These are phyloP conservation scores for Karalla daura DNA, from an alignment of 2,797 vertebrate species.

Conservation along the genomic window DNA sequence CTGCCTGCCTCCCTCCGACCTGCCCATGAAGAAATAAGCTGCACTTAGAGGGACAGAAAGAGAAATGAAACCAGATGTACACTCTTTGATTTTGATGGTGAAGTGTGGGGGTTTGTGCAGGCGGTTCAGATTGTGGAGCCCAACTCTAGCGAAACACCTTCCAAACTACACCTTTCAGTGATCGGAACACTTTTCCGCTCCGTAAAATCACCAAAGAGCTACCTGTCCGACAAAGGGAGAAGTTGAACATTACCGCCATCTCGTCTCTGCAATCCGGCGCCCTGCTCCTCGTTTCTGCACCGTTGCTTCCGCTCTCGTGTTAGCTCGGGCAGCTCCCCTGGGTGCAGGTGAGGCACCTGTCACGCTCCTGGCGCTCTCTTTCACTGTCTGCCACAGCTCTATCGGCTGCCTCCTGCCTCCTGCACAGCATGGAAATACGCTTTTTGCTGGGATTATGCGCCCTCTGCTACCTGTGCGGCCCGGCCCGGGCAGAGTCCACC, in stretches of 20 bases:
- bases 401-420: conserved; percentile 16
- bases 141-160: not conserved
- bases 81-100: not conserved
- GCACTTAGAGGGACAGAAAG: conserved; percentile 17
- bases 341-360: conserved; percentile 70
- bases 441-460: conserved; percentile 75
- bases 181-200: not conserved
- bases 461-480: conserved; percentile 42
- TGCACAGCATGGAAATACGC: conserved; percentile 67
- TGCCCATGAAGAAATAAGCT: conserved; percentile 16
- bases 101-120: not conserved
- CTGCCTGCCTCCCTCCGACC: not conserved
- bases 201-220: not conserved
- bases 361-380: conserved; percentile 41
- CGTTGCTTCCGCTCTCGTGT: conserved; percentile 28
- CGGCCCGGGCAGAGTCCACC: conserved; percentile 62
- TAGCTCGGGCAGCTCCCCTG: conserved; percentile 58
- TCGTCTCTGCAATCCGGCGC: not conserved
- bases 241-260: not conserved
- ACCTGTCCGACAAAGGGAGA: not conserved
- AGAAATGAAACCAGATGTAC: not conserved
- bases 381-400: conserved; percentile 35
- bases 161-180: not conserved
- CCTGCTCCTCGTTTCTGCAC: conserved; percentile 7
- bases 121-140: not conserved